A percentile compares a stretch with the other conserved stretches of the same genome.
Evolutionary conservation across 2,888 invertebrate species (phyloP).

Genomic region (Drosophila pseudotalamancana): DNA sequence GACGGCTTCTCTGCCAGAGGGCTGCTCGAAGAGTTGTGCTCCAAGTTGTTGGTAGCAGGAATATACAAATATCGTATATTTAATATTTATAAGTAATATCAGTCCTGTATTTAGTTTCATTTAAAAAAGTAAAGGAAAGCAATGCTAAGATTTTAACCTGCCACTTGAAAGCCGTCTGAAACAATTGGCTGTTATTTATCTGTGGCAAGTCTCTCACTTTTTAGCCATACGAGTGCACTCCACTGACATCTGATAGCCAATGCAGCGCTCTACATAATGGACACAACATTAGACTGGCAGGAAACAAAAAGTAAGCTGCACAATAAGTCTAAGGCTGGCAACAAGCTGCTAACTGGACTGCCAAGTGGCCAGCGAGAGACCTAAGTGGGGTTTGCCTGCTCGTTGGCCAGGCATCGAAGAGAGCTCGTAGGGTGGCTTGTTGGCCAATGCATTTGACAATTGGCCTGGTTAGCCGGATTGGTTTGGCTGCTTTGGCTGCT

Average conservation of each 20-base stretch:
- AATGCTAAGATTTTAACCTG: no score
- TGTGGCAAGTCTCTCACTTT: conserved; percentile 23
- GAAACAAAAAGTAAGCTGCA: conserved; percentile 37
- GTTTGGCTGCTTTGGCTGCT: conserved; percentile 13
- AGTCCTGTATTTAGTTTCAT: no score
- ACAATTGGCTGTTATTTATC: neutral
- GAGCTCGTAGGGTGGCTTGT: conserved; percentile 59
- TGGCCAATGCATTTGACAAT: conserved; percentile 60
- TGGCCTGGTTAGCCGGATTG: conserved; percentile 46
- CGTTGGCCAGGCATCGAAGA: conserved; percentile 20
- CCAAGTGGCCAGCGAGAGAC: conserved; percentile 28
- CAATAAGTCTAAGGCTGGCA: conserved; percentile 21
- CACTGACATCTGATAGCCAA: conserved; percentile 25
- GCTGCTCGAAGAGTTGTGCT: neutral
- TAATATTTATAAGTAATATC: neutral
- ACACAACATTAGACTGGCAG: conserved; percentile 44
- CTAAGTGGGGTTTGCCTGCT: neutral
- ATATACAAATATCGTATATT: neutral
- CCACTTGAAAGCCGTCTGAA: conserved; percentile 1
- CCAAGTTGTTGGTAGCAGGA: no score
- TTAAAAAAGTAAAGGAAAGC: no score
- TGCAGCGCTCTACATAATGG: conserved; percentile 41
- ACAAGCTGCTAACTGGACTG: conserved; percentile 1
- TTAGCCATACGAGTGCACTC: conserved; percentile 6
- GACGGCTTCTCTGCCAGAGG: neutral